Evolutionary conservation across 2,797 vertebrate species (phyloP), one percentile per base, ranked within the genome.

Genomic region (Amblyraja radiata): DNA sequence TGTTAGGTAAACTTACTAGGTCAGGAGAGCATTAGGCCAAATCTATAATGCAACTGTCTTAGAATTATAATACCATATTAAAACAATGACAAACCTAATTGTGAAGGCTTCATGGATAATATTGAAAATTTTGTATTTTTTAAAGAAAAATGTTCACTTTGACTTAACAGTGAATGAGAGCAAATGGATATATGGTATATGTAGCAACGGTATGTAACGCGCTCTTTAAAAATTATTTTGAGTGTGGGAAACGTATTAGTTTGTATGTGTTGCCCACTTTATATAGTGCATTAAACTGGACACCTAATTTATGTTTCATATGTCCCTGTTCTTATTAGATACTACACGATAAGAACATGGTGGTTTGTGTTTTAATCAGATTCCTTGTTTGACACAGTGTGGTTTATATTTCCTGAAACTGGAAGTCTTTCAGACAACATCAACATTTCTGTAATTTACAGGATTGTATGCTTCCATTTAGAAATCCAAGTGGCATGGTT

Each of bases 391-490:
- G 84, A 68, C 63, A 65, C 16, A 10, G 9, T 68, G 84, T 91
- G 90, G 74, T 74, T 46, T 74, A 74, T 46, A 54, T 28, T 23
- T 74, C 68, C 4, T 91, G 90, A 74, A 91, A 74, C 21, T 46
- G 68, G 8, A 74, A 63, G 36, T 91, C 90, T 25, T 10, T 13
- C 8, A 54, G 68, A 91, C 71, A 91, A 14, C 68, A 46, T 32
- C 68, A 91, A 74, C 68, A 73, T 91, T 91, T 74, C 65, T 71
- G 25, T 68, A 71, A 32, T 90, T 91, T 91, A 54, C 23, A 91
- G 23, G 28, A 21, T 74, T 91, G 13, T 2, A 63, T 1, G 14
- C 1, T 58, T 61, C 83, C 13, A 65, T 68, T 65, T 88, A 68
- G 63, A 88, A 65, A 7, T 88, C n/a, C n/a, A 18, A 21, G 61